A percentile compares a stretch with the other conserved stretches of the same genome.
Evolutionary conservation across 2,113 vertebrate species (phyloP).

Genomic region (Pterophyllum scalare): DNA sequence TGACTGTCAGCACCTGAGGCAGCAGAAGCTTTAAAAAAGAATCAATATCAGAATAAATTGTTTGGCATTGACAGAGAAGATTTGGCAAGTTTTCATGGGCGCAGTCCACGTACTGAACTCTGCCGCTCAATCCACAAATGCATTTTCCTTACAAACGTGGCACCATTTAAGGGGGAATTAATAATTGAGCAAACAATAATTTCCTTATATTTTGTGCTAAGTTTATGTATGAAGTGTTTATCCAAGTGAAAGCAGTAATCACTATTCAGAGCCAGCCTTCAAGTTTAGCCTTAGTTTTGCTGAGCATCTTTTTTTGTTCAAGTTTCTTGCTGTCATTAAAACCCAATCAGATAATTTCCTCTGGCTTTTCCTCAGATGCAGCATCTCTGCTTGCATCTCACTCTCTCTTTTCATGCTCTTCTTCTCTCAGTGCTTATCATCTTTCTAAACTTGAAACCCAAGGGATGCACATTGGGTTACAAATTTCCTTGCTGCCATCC

Average conservation of each 20-base stretch:
- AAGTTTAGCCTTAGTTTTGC: background rate
- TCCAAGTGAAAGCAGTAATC: slow-evolving; percentile 37
- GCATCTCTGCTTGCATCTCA: slow-evolving; percentile 44
- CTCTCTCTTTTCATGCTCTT: slow-evolving; percentile 32
- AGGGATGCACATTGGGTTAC: slow-evolving; percentile 60
- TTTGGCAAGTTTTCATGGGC: no score
- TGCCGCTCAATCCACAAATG: no score
- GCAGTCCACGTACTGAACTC: no score
- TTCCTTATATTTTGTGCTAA: no score
- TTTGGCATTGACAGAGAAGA: no score
- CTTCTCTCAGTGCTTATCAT: slow-evolving; percentile 37
- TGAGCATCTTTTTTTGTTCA: background rate
- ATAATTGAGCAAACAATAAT: no score
- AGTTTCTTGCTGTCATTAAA: slow-evolving; percentile 26
- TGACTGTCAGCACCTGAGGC: no score
- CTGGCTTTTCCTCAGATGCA: slow-evolving; percentile 2
- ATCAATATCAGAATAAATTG: no score
- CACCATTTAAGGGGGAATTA: no score
- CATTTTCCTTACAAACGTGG: no score
- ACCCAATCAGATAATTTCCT: slow-evolving; percentile 47
- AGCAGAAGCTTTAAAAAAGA: no score
- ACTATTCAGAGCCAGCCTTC: slow-evolving; percentile 19
- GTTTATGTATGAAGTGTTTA: slow-evolving; percentile 4
- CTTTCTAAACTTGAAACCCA: slow-evolving; percentile 53
- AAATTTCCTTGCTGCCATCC: slow-evolving; percentile 31